Percentiles rank a stretch among this genome's conserved stretches.
Conservation (phyloP, 1,140 invertebrate species). For the Ceratitis capitata region DNA sequence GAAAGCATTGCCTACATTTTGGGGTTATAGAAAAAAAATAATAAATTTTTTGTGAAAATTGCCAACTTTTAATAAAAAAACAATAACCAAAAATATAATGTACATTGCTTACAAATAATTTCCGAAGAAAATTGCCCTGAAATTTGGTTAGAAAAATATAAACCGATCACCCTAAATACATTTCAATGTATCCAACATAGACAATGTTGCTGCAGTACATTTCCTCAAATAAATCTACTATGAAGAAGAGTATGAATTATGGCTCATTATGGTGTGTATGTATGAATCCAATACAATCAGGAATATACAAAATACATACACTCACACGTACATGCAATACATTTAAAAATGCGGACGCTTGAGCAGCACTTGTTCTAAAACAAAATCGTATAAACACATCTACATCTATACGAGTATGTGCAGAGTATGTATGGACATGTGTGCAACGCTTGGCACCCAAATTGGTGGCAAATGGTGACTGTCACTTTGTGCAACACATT, state of each 20-base stretch:
- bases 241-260: constrained; percentile 32
- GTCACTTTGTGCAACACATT: constrained; percentile 30
- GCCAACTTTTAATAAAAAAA: too few species aligned
- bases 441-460: background rate
- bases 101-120: too few species aligned
- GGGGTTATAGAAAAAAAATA: too few species aligned
- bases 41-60: too few species aligned
- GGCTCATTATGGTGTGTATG: constrained; percentile 11
- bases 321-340: too few species aligned
- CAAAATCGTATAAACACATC: background rate
- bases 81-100: too few species aligned
- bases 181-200: background rate
- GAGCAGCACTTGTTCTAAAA: background rate
- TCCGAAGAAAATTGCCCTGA: background rate
- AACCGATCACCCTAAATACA: background rate
- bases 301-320: too few species aligned
- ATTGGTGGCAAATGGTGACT: constrained; percentile 28
- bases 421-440: background rate
- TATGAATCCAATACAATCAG: constrained; percentile 3
- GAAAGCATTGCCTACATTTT: too few species aligned
- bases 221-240: constrained; percentile 27
- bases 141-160: background rate
- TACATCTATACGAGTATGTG: background rate
- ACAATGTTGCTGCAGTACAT: constrained; percentile 8
- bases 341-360: background rate